Percentiles rank a stretch among this genome's conserved stretches.
Evolutionary conservation across 2,888 invertebrate species (phyloP).

Genomic region (Leistus spinibarbis): DNA sequence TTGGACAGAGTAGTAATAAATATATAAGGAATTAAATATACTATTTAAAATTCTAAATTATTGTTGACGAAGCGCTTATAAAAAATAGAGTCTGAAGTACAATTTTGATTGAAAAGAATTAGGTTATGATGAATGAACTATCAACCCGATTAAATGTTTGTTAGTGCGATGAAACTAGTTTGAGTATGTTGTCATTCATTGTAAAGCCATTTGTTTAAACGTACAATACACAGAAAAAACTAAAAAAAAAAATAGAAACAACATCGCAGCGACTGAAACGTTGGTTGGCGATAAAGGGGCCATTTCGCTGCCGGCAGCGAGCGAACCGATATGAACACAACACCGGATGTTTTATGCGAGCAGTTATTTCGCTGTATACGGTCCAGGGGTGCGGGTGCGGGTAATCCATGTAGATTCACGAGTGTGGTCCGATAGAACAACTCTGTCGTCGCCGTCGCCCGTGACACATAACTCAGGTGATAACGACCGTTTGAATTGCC

Average conservation of each 20-base stretch:
- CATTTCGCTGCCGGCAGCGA: background rate
- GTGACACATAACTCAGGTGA: conserved; percentile 56
- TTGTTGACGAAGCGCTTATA: no score
- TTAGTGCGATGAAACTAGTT: background rate
- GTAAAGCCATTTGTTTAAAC: background rate
- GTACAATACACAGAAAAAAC: background rate
- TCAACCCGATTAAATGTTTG: background rate
- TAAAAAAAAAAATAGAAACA: background rate
- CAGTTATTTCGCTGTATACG: conserved; percentile 26
- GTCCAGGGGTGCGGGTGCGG: conserved; percentile 1
- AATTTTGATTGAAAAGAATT: no score
- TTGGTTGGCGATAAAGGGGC: background rate
- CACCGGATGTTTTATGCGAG: conserved; percentile 36
- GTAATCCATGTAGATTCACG: conserved; percentile 41
- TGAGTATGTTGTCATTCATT: background rate
- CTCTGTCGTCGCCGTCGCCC: conserved; percentile 57
- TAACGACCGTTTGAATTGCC: conserved; percentile 57
- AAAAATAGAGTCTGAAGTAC: no score
- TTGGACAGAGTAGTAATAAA: no score
- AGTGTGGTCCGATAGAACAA: conserved; percentile 50
- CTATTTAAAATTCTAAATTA: no score
- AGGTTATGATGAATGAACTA: background rate
- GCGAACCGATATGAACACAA: conserved; percentile 30
- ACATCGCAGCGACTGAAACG: background rate
- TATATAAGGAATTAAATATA: no score